Conservation (phyloP, 2,797 vertebrate genomes). For the Gymnopithys bicolor region DNA sequence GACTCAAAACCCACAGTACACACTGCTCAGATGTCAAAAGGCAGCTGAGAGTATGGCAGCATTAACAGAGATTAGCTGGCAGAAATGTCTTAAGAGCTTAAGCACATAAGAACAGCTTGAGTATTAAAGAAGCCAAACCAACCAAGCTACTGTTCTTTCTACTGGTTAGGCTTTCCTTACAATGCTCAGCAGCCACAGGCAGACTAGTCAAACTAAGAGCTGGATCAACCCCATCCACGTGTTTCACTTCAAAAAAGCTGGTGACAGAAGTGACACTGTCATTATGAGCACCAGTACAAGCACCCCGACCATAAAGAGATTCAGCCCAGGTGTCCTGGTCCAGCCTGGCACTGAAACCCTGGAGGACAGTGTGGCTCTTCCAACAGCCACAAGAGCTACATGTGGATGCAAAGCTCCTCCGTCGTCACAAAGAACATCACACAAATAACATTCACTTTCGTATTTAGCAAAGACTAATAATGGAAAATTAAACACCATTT, state of each 20-base stretch:
- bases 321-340: not conserved
- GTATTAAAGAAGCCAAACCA: not conserved
- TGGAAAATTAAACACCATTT: conserved; percentile 4
- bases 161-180: not conserved
- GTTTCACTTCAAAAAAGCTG: not conserved
- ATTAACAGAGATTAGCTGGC: not conserved
- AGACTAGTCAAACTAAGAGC: not conserved
- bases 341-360: not conserved
- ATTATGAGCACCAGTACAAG: not conserved
- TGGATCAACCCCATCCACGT: not conserved
- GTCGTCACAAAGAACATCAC: not conserved
- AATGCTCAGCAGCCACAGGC: fast-evolving
- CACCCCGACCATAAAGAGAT: not conserved
- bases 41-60: not conserved
- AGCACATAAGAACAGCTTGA: not conserved
- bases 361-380: not conserved
- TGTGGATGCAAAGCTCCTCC: not conserved
- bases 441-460: not conserved
- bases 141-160: not conserved
- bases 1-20: fast-evolving
- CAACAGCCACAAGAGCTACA: fast-evolving
- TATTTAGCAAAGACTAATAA: not conserved
- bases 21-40: not conserved
- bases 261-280: not conserved
- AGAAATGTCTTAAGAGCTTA: not conserved